Percentiles rank a stretch among this genome's conserved stretches.
phyloP scores from a whole-genome alignment of 2,888 invertebrate genomes.

The Diaphora mendica region DNA sequence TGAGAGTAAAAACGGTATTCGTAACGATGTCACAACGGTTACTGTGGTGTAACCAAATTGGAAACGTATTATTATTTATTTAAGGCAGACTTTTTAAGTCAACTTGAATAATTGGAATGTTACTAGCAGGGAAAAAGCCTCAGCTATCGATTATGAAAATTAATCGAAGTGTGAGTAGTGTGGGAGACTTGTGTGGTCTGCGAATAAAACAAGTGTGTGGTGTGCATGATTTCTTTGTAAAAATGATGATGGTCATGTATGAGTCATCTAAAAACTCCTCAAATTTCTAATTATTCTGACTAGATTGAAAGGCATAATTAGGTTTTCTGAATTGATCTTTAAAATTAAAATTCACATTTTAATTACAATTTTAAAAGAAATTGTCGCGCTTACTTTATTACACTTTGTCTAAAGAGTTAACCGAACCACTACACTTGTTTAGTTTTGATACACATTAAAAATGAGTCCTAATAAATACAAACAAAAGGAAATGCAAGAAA shows the following conservation, averaged over 20 bases:
- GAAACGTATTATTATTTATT: background rate
- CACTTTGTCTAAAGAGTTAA: background rate
- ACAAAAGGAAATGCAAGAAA: background rate
- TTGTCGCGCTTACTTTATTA: background rate
- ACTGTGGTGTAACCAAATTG: background rate
- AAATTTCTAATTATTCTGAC: background rate
- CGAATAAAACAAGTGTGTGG: background rate
- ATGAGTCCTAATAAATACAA: background rate
- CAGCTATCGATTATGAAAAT: background rate
- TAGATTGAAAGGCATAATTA: background rate
- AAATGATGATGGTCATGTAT: too few relatives aligned
- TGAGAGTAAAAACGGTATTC: background rate
- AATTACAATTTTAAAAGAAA: background rate
- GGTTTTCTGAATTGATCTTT: background rate
- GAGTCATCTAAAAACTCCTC: too few relatives aligned
- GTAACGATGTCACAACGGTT: background rate
- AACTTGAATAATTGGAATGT: background rate
- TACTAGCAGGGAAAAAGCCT: background rate
- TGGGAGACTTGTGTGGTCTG: background rate
- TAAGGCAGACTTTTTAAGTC: background rate
- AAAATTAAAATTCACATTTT: background rate
- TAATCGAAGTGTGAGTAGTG: background rate
- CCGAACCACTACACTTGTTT: background rate
- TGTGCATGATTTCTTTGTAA: background rate
- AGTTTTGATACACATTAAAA: background rate